Conservation (phyloP, 2,888 invertebrate species). For the Petrophora chlorosata region DNA sequence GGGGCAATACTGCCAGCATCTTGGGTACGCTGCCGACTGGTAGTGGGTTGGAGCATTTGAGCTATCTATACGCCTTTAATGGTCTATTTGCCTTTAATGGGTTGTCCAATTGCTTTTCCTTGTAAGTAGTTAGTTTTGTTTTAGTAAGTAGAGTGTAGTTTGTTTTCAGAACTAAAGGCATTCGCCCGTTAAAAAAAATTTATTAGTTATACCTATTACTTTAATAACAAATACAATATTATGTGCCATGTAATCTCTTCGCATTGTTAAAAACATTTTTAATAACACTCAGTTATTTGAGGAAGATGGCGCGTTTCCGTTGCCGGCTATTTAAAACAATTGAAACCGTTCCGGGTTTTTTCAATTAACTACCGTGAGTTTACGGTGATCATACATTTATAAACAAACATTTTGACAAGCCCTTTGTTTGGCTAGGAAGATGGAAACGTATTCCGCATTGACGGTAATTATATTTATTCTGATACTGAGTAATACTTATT, state of each 20-base stretch:
- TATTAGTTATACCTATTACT: no score
- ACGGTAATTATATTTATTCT: neutral
- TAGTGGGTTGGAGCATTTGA: no score
- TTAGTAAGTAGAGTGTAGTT: no score
- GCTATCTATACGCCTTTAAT: no score
- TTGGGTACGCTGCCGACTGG: no score
- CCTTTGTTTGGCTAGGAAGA: conserved; percentile 43
- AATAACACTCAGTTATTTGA: neutral
- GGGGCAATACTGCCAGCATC: no score
- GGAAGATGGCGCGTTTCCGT: conserved; percentile 3
- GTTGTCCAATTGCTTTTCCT: no score
- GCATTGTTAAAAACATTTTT: neutral
- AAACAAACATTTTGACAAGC: conserved; percentile 29
- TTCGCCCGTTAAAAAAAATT: no score
- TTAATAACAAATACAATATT: no score
- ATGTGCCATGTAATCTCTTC: neutral
- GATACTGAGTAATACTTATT: conserved; percentile 16
- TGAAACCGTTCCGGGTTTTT: conserved; percentile 7
- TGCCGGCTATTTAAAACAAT: conserved; percentile 6
- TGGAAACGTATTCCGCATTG: neutral
- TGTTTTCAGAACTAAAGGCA: no score
- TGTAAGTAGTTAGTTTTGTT: no score
- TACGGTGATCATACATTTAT: conserved; percentile 26
- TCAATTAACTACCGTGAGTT: conserved; percentile 30
- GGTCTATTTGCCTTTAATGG: no score